Base-by-base conservation (phyloP, 2,888 invertebrate genomes). In the Brenthis daphne region DNA sequence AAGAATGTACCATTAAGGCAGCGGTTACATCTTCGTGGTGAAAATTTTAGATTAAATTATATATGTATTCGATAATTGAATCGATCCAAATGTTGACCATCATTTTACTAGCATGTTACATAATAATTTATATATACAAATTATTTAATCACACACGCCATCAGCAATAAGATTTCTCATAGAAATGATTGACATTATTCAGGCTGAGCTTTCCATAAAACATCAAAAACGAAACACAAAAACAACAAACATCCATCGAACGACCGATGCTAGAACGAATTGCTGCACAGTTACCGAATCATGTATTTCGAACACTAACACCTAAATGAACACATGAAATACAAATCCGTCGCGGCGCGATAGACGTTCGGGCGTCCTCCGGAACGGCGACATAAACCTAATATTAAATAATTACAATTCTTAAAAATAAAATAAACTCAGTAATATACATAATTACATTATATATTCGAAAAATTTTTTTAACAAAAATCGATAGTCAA, bases 241-340 rank as follows among this genome's bases (percentile, higher is more conserved):
- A 90, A 88, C 88, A 89, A 90, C 89, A 89, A 88, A 88, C 89
- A 87, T 86, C 77, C 87, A 87, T 83, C 85, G 81, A 63, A 84
- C 85, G 86, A 84, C 81, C 85, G 83, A 86, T 82, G 84, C 81
- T 78, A 82, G 80, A 82, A 82, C 82, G 85, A 85, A 82, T 83
- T 86, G 80, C 84, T 82, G 84, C 84, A 79, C 80, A 79, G 76
- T 82, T 82, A 83, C 84, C 84, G 81, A 84, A 80, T 82, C 84
- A 81, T 85, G 89, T 87, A 88, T 88, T 88, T 87, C 90, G 85
- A 85, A 90, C 85, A 86, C 89, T 90, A 90, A 84, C 81, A 91
- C 86, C 91, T 91, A 91, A 90, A 90, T 92, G 92, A 92, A 92
- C 92, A 92, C 92, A 92, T 90, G 89, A 89, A 89, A 90, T 89